phyloP scores from a whole-genome alignment of 2,797 vertebrate genomes.

The Trematomus bernacchii region DNA sequence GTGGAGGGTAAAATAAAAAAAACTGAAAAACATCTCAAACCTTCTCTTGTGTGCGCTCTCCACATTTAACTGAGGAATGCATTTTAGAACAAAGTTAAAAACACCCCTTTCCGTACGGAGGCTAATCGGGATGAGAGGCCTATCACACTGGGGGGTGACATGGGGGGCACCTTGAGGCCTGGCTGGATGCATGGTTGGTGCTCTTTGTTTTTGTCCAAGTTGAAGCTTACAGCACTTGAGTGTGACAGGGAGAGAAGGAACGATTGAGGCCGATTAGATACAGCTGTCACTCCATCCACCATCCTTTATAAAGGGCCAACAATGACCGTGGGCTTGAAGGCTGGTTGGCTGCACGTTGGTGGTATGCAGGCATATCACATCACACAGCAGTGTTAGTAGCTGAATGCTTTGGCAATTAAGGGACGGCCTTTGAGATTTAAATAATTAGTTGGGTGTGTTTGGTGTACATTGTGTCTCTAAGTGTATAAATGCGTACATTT shows the following conservation, averaged over 20 bases:
- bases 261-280: constrained; percentile 83
- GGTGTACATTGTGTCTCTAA: constrained; percentile 22
- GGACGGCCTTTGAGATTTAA: constrained; percentile 24
- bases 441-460: constrained; percentile 34
- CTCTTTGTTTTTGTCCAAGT: constrained; percentile 77
- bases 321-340: constrained; percentile 73
- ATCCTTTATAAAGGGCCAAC: constrained; percentile 68
- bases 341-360: constrained; percentile 66
- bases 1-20: constrained; percentile 45
- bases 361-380: constrained; percentile 57
- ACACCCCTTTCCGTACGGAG: constrained; percentile 53
- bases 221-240: constrained; percentile 81
- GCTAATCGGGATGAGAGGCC: constrained; percentile 75
- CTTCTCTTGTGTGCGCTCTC: constrained; percentile 47
- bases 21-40: constrained; percentile 38
- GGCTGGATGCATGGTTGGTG: constrained; percentile 67
- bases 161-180: constrained; percentile 64
- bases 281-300: constrained; percentile 82
- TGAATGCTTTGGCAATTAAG: constrained; percentile 40
- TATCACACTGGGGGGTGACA: constrained; percentile 60
- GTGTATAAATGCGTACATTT: constrained; percentile 29
- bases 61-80: constrained; percentile 52
- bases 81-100: constrained; percentile 68
- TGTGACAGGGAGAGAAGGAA: constrained; percentile 80
- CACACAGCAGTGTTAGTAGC: constrained; percentile 30